Percentiles rank a stretch among this genome's conserved stretches.
phyloP scores from a whole-genome alignment of 1,140 invertebrate genomes.

The Holotrichia oblita region DNA sequence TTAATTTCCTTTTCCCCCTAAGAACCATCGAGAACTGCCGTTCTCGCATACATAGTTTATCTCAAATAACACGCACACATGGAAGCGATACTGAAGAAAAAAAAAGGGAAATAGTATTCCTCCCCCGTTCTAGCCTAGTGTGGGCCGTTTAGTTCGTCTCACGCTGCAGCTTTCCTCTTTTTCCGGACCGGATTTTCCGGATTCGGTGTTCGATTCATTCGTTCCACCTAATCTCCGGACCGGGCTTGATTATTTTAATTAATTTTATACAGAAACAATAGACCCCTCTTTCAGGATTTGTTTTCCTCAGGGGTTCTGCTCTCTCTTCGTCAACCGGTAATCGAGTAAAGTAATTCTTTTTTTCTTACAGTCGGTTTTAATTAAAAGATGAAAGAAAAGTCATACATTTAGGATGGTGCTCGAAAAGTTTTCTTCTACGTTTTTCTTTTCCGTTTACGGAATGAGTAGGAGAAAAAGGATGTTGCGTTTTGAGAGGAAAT shows the following conservation, averaged over 20 bases:
- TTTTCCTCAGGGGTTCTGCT: neutral
- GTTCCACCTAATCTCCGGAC: conserved; percentile 29
- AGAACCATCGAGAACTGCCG: no score
- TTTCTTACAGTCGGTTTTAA: neutral
- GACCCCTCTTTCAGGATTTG: conserved; percentile 19
- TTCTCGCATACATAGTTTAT: neutral
- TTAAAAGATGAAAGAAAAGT: conserved; percentile 31
- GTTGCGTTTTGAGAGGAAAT: neutral
- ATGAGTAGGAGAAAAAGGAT: neutral
- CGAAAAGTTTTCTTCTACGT: neutral
- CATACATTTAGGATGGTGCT: neutral
- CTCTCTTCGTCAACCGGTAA: conserved; percentile 11
- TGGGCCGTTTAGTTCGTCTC: neutral
- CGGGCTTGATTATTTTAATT: conserved; percentile 30
- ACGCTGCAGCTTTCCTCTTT: neutral
- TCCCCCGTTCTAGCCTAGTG: neutral
- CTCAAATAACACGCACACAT: conserved; percentile 9
- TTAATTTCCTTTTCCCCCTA: no score
- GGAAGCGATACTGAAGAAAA: neutral
- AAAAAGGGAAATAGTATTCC: conserved; percentile 1
- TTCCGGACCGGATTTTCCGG: conserved; percentile 19
- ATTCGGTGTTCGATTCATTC: conserved; percentile 30
- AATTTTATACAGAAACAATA: conserved; percentile 34
- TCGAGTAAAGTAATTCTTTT: conserved; percentile 33
- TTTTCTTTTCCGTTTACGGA: neutral